phyloP scores from a whole-genome alignment of 2,888 invertebrate species.

The Calameuta idolon region DNA sequence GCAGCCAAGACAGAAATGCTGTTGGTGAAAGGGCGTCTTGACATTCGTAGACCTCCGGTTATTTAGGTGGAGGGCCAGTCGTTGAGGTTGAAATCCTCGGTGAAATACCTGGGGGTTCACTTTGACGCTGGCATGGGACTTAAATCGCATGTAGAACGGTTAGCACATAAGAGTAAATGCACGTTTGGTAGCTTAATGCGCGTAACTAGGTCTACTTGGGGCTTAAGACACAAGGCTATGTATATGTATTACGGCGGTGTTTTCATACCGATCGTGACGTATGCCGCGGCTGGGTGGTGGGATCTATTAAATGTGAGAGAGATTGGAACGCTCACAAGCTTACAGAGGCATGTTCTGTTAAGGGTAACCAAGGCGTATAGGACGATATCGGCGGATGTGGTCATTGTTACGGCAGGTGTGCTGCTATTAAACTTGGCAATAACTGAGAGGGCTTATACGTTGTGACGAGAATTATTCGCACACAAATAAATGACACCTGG shows the following conservation, averaged over 20 bases:
- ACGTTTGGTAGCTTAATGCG: not conserved
- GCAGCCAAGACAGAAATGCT: not conserved
- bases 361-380: constrained; percentile 9
- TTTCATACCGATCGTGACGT: constrained; percentile 3
- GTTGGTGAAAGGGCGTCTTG: not conserved
- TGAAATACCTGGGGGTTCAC: not conserved
- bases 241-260: not conserved
- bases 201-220: constrained; percentile 9
- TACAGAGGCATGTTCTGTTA: not conserved
- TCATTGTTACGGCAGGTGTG: not conserved
- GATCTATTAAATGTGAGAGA: not conserved
- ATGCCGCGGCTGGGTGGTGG: constrained; percentile 13
- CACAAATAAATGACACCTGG: too few relatives aligned
- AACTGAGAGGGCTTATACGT: not conserved
- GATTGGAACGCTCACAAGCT: not conserved
- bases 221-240: not conserved
- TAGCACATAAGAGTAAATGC: not conserved
- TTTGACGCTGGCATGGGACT: not conserved
- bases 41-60: not conserved
- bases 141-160: not conserved
- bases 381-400: not conserved
- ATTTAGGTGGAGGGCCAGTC: not conserved
- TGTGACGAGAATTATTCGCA: too few relatives aligned
- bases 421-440: not conserved
- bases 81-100: not conserved